phyloP scores from a whole-genome alignment of 2,888 invertebrate genomes.

The Tineola bisselliella region DNA sequence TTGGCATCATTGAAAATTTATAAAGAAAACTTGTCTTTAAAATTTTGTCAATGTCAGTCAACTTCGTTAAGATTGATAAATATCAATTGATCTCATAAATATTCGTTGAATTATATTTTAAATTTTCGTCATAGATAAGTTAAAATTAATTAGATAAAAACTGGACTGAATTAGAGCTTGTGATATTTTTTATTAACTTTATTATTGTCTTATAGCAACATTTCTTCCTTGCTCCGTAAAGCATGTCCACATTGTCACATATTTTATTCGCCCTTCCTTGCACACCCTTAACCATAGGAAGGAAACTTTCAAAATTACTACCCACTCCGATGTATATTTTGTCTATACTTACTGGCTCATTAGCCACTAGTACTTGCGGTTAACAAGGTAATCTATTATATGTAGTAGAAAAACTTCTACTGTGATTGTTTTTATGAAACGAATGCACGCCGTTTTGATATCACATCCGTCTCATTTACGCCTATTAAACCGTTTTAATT shows the following conservation, averaged over 20 bases:
- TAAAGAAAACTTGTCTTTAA: not conserved
- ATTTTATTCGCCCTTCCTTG: slow-evolving; percentile 41
- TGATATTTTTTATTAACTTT: slow-evolving; percentile 1
- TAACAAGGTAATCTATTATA: not conserved
- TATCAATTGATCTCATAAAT: too few species aligned
- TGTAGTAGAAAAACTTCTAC: too few species aligned
- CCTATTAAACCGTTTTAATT: too few species aligned
- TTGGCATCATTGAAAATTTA: slow-evolving; percentile 37
- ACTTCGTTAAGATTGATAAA: too few species aligned
- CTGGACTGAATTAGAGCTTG: too few species aligned
- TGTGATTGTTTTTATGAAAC: too few species aligned
- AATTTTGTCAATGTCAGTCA: too few species aligned
- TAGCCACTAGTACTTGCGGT: not conserved
- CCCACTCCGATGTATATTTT: not conserved
- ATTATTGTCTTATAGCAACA: slow-evolving; percentile 30
- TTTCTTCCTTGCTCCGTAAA: slow-evolving; percentile 50
- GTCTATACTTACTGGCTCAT: not conserved
- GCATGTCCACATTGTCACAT: slow-evolving; percentile 55
- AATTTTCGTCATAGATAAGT: too few species aligned
- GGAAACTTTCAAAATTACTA: slow-evolving; percentile 11
- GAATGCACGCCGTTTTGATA: too few species aligned
- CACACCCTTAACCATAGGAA: slow-evolving; percentile 22
- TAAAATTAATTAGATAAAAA: too few species aligned
- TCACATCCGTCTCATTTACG: too few species aligned
- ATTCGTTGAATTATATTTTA: too few species aligned